phyloP scores from a whole-genome alignment of 30 jellyfish, hydroid and myxozoan species.

The Aurelia sp. region DNA sequence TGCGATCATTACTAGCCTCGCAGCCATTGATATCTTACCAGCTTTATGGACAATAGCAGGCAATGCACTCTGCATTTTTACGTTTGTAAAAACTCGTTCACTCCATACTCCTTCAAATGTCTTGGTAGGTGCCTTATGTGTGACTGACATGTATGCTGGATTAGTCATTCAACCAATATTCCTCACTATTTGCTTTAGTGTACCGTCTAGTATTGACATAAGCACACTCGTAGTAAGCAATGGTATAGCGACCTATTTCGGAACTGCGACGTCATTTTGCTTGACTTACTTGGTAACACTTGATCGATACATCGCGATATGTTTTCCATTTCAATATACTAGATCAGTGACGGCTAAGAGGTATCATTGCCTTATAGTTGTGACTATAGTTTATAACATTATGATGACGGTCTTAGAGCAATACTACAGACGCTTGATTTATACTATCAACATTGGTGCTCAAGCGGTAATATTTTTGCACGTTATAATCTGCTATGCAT shows the following conservation, averaged over 20 bases:
- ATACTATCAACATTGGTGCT: too few species aligned
- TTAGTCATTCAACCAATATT: not conserved
- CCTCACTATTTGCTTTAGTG: not conserved
- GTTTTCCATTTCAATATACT: not conserved
- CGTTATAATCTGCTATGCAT: not conserved
- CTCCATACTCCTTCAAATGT: too few species aligned
- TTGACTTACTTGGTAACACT: slow-evolving; percentile 2
- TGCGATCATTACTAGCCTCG: too few species aligned
- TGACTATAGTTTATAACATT: too few species aligned
- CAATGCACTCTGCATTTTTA: not conserved
- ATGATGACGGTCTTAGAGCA: too few species aligned
- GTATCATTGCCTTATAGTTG: not conserved
- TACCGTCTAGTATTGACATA: not conserved
- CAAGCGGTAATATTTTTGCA: not conserved
- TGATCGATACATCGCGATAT: slow-evolving; percentile 17
- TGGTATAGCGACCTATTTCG: not conserved
- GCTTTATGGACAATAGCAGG: slow-evolving; percentile 2
- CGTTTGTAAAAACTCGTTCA: slow-evolving; percentile 1
- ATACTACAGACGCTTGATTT: too few species aligned
- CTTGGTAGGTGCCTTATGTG: too few species aligned
- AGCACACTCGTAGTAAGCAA: not conserved
- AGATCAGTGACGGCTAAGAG: not conserved
- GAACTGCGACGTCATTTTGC: not conserved
- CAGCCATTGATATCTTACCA: not conserved
- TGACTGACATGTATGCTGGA: too few species aligned